phyloP scores from a whole-genome alignment of 2,113 vertebrate species.

The Hydrolagus affinis region DNA sequence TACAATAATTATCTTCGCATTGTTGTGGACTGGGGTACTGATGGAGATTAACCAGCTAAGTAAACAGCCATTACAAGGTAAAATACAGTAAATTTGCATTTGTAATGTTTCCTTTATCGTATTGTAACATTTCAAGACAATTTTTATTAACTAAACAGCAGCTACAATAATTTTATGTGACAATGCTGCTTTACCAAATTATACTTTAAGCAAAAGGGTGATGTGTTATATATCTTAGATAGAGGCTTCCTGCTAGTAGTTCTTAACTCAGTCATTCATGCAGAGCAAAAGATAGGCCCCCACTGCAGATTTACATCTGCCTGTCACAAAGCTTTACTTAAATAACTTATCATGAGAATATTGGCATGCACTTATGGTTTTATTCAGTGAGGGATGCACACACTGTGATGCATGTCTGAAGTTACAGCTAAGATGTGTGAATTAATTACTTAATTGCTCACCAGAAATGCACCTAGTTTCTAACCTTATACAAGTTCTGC shows the following conservation, averaged over 20 bases:
- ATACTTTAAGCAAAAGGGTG: no score
- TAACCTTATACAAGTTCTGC: background rate
- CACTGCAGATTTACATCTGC: background rate
- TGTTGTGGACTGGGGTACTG: no score
- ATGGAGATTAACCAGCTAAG: no score
- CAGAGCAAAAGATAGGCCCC: background rate
- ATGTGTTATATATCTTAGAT: background rate
- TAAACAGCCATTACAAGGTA: background rate
- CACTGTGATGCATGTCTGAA: background rate
- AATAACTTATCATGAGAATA: background rate
- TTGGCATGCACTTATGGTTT: background rate
- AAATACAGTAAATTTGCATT: background rate
- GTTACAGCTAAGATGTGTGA: background rate
- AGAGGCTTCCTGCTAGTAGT: background rate
- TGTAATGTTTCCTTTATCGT: background rate
- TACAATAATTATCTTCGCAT: no score
- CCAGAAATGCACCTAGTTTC: background rate
- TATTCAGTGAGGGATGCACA: background rate
- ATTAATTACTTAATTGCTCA: constrained; percentile 5
- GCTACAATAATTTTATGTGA: background rate
- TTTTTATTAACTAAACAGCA: background rate
- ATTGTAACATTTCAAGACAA: background rate
- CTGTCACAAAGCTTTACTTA: background rate
- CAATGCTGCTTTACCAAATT: background rate
- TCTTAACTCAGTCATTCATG: background rate